phyloP scores from a whole-genome alignment of 23 tunicate genomes.

The Styela clava region DNA sequence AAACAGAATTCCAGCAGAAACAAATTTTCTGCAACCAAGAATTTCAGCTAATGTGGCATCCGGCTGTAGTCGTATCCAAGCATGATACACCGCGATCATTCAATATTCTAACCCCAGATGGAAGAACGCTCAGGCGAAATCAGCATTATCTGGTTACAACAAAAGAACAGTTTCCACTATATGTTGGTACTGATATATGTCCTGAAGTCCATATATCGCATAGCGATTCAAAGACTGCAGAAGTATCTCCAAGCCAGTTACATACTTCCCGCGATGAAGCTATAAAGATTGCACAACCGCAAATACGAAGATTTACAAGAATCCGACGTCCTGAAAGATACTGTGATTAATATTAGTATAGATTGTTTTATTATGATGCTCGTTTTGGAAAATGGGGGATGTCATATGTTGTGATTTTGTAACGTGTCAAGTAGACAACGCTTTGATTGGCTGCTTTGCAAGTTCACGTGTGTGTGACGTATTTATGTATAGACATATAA shows the following conservation, averaged over 20 bases:
- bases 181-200: not conserved
- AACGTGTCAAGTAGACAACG: too few species aligned
- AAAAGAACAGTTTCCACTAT: not conserved
- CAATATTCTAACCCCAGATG: not conserved
- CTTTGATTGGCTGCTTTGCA: too few species aligned
- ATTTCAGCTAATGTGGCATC: not conserved
- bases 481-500: too few species aligned
- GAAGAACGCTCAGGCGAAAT: not conserved
- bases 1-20: not conserved
- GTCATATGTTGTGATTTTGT: not conserved
- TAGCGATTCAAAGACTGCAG: not conserved
- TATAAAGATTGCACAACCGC: not conserved
- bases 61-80: not conserved
- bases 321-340: not conserved
- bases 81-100: not conserved
- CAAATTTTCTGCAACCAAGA: not conserved
- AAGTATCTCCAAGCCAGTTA: not conserved
- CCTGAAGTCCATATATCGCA: not conserved
- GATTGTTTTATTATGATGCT: not conserved
- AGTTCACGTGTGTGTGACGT: too few species aligned
- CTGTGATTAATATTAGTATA: not conserved
- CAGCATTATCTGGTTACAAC: not conserved
- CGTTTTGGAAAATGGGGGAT: not conserved
- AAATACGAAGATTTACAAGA: not conserved
- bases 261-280: not conserved